Base-by-base conservation (phyloP, 1,140 invertebrate species). In the Luehdorfia chinensis region DNA sequence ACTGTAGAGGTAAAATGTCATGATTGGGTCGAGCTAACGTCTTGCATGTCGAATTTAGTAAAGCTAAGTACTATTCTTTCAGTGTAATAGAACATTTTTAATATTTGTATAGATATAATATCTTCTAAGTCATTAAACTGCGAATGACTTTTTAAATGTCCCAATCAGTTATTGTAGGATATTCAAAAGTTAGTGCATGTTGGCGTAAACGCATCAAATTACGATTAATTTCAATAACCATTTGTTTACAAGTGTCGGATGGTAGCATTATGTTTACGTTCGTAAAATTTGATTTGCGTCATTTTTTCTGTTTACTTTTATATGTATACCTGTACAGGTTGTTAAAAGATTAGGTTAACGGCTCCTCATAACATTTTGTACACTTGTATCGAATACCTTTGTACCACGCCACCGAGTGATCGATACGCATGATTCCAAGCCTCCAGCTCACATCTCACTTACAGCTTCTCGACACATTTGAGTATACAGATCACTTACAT, bases 361-460 rank as follows among this genome's bases (percentile, higher is more conserved):
- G 71, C 50, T 73, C 66, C 55, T 71, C 71, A 76, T 75, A 66
- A 63, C 46, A 75, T 69, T 66, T 74, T 58, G 60, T 47, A 78
- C 76, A 83, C 75, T 73, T 79, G 77, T 80, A 75, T 66, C 80
- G 78, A 81, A 75, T 54, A 73, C 59, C 66, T 75, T 74, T 71
- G 75, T 73, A 81, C 83, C 83, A 86, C 83, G 83, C 83, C 83
- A 86, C 83, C 83, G 83, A 86, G 83, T 86, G 83, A 86, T 77
- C 60, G 78, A 84, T 73, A 66, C 78, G 83, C 83, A 86, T 86
- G 83, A 75, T 72, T 77, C 75, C 68, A 69, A 84, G 73, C 78
- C 81, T 81, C 79, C 72, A 78, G 77, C 72, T 78, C 79, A 86
- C 83, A 86, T 79, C 75, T 79, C 79, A 84, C 79, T 71, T 75